Evolutionary conservation across 2,113 vertebrate genomes (phyloP).

Genomic region (Pteruthius melanotis): DNA sequence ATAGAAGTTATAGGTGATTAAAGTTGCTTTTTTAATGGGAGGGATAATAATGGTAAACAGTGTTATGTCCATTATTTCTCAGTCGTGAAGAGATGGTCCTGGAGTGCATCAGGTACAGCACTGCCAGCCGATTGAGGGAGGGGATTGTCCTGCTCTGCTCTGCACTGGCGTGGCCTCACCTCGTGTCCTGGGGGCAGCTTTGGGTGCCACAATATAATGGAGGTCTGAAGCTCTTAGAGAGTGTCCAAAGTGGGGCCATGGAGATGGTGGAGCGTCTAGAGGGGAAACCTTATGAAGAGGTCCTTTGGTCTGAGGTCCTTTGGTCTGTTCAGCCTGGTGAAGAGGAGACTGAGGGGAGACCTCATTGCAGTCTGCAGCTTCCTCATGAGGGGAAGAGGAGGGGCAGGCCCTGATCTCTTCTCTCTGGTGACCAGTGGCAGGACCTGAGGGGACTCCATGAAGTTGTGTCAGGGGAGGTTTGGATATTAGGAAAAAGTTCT

Average conservation of each 20-base stretch:
- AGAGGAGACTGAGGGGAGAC: not conserved
- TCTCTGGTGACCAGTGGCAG: not conserved
- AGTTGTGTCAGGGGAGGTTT: not conserved
- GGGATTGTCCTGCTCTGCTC: not conserved
- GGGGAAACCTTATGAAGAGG: not conserved
- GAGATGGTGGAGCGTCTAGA: not conserved
- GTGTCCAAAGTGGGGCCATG: not conserved
- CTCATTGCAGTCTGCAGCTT: not conserved
- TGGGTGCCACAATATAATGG: not conserved
- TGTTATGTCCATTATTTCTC: not conserved
- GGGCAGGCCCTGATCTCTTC: not conserved
- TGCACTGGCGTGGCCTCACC: not conserved
- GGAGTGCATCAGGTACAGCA: not conserved
- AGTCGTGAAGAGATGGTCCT: not conserved
- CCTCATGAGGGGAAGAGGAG: not conserved
- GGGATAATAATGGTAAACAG: not conserved
- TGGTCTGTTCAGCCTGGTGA: not conserved
- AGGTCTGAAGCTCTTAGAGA: not conserved
- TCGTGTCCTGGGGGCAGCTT: not conserved
- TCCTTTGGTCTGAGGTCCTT: not conserved
- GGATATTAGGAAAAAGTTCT: not conserved
- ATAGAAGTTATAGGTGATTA: not conserved
- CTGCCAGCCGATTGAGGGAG: rapidly evolving
- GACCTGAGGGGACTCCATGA: too few relatives aligned
- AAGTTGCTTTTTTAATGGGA: not conserved